Conservation (phyloP, 2,113 vertebrate species). For the Jacana jacana region DNA sequence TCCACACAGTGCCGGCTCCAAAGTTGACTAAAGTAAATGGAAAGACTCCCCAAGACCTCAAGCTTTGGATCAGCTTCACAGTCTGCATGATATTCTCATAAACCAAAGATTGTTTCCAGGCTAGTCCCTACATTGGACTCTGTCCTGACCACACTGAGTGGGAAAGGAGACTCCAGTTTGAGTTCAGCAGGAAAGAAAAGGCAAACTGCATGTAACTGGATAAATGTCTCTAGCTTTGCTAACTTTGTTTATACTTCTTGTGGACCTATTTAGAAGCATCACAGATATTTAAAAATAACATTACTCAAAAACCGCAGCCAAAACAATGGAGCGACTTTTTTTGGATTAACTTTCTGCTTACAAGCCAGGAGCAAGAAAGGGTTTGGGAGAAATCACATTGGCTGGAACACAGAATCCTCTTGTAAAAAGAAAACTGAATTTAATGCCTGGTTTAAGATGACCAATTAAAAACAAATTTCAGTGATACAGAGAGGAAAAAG, state of each 20-base stretch:
- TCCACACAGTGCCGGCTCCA: neutral
- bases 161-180: neutral
- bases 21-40: neutral
- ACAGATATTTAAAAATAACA: conserved; percentile 2
- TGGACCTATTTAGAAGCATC: neutral
- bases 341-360: conserved; percentile 1
- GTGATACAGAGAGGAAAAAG: neutral
- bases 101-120: neutral
- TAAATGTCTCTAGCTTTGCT: neutral
- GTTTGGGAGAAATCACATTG: neutral
- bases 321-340: neutral
- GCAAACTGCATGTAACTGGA: neutral
- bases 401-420: neutral
- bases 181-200: neutral
- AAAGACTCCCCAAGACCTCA: neutral
- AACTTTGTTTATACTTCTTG: neutral
- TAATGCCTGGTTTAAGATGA: neutral
- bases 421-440: neutral
- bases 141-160: neutral
- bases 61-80: neutral
- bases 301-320: conserved; percentile 13
- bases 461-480: conserved; percentile 19
- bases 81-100: neutral
- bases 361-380: neutral
- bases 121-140: neutral